Evolutionary conservation across 2,888 invertebrate genomes (phyloP), one percentile per base, ranked within the genome.

Genomic region (Pachydiplax longipennis): DNA sequence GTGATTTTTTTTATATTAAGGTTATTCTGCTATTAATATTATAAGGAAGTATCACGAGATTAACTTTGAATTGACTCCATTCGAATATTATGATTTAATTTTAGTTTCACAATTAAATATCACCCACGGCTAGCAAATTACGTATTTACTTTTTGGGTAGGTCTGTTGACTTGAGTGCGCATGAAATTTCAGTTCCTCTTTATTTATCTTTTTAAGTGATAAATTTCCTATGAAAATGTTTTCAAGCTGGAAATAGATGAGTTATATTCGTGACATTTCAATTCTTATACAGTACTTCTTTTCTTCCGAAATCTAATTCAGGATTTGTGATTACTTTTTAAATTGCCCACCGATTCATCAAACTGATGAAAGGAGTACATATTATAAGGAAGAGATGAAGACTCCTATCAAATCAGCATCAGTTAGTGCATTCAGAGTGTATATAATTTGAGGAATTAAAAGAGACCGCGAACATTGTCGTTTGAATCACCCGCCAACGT

Each of bases 151-250:
- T 87, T 37, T 73, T 25, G 25, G 8, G 73, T 31, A 31, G 13
- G 22, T 73, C n/a, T 87, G 87, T 58, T 87, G 87, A 87, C 61
- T 61, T 40, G 58, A 61, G 87, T 87, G 87, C 87, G 87, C 87
- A 87, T 87, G 61, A 87, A 61, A 58, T 61, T 87, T 61, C 61
- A 35, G 87, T 61, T 65, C 22, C 61, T 53, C 31, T n/a, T 61
- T 61, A 37, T 87, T 61, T 61, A 61, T 37, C 35, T 61, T 87
- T 87, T 87, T 65, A 87, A 61, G 87, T 87, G 87, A 35, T 87
- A n/a, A 40, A 35, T 87, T 31, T 37, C 87, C n/a, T 22, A 12
- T 31, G 13, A 31, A 73, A 73, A 31, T 73, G 73, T 73, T 73
- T 10, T 31, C 73, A 73, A 73, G 15, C 25, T 73, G 73, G 13